These are phyloP conservation scores for Saturnia japonica DNA, from an alignment of 2,888 invertebrate genomes.

Conservation along the genomic window DNA sequence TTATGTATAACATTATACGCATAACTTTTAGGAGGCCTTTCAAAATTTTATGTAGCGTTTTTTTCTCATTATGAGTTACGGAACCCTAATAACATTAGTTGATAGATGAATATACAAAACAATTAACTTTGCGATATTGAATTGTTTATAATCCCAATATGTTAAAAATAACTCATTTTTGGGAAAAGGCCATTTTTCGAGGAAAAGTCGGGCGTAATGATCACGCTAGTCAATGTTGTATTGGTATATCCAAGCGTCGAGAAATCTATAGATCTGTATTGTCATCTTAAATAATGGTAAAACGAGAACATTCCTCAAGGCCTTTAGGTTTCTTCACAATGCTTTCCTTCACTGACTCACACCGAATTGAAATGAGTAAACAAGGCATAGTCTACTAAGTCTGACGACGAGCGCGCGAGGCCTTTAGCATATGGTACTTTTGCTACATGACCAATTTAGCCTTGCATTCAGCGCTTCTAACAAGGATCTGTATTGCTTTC, in stretches of 20 bases:
- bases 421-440: no score
- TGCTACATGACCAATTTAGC: no score
- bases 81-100: no score
- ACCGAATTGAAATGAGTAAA: not conserved
- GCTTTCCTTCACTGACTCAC: not conserved
- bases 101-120: not conserved
- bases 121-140: not conserved
- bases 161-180: not conserved
- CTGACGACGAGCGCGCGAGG: no score
- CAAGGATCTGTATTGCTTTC: no score
- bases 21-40: no score
- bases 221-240: not conserved
- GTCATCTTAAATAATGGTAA: not conserved
- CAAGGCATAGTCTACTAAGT: no score
- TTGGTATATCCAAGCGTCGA: not conserved
- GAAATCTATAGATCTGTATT: not conserved
- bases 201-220: not conserved
- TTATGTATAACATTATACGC: no score
- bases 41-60: no score
- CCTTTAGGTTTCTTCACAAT: not conserved
- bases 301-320: not conserved
- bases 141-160: not conserved
- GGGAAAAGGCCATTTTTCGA: not conserved
- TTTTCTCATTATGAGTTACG: no score
- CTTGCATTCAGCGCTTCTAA: no score